Percentiles rank a stretch among this genome's conserved stretches.
Evolutionary conservation across 2,113 vertebrate genomes (phyloP).

Genomic region (Elaphurus davidianus): DNA sequence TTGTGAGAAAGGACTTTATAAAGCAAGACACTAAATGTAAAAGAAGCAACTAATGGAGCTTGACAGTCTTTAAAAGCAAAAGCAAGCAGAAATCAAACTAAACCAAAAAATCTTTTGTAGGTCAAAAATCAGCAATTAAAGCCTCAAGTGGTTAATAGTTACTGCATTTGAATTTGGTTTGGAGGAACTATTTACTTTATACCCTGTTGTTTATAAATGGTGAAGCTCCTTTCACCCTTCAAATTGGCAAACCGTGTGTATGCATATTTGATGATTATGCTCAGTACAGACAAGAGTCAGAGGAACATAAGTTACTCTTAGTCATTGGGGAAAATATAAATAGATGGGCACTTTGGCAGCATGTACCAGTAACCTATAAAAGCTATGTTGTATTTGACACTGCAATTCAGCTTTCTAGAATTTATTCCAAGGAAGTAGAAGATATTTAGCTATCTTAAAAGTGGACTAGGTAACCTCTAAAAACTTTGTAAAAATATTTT

Average conservation of each 20-base stretch:
- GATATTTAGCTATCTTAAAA: neutral
- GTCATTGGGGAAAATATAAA: neutral
- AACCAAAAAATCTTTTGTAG: neutral
- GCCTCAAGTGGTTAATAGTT: neutral
- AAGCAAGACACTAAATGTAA: neutral
- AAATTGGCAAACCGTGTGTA: neutral
- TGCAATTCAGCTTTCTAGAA: neutral
- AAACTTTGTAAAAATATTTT: neutral
- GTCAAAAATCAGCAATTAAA: neutral
- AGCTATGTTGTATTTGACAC: neutral
- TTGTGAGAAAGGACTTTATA: neutral
- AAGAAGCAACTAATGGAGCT: neutral
- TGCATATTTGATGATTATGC: neutral
- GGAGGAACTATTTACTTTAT: neutral
- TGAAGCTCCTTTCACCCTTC: neutral
- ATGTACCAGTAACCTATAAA: neutral
- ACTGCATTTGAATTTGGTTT: neutral
- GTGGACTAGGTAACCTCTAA: neutral
- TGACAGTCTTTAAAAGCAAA: neutral
- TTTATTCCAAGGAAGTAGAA: neutral
- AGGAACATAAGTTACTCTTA: neutral
- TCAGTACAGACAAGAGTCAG: neutral
- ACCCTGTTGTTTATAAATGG: neutral
- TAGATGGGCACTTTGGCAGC: neutral
- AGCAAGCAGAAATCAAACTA: neutral